phyloP scores from a whole-genome alignment of 2,888 invertebrate genomes.

The Bombylius major region DNA sequence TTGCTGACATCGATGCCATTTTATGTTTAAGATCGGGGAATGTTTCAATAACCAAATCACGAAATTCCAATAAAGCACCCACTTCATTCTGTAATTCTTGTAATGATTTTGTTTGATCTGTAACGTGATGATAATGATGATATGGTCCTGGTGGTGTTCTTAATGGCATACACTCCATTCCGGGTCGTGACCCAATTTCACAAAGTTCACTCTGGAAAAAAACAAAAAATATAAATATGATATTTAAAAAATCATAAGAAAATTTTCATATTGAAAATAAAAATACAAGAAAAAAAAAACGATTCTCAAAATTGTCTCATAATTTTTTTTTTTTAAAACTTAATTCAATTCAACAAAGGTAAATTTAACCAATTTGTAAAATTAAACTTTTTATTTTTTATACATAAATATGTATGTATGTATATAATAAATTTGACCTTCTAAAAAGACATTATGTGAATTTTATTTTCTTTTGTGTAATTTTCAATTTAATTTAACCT shows the following conservation, averaged over 20 bases:
- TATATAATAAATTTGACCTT: too few relatives aligned
- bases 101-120: slow-evolving; percentile 81
- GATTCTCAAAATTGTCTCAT: too few relatives aligned
- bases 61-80: slow-evolving; percentile 79
- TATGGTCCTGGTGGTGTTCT: slow-evolving; percentile 59
- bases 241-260: background rate
- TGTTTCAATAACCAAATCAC: slow-evolving; percentile 88
- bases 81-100: slow-evolving; percentile 91
- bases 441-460: too few relatives aligned
- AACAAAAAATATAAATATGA: background rate
- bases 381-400: too few relatives aligned
- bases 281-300: too few relatives aligned
- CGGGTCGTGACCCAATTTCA: slow-evolving; percentile 44
- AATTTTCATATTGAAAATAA: too few relatives aligned
- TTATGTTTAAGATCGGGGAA: slow-evolving; percentile 83
- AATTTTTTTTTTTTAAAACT: too few relatives aligned
- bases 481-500: too few relatives aligned
- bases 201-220: slow-evolving; percentile 18
- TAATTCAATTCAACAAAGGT: too few relatives aligned
- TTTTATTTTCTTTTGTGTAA: too few relatives aligned
- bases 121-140: slow-evolving; percentile 58
- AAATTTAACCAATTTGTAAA: too few relatives aligned
- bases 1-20: slow-evolving; percentile 56
- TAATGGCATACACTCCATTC: slow-evolving; percentile 73
- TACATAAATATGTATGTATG: too few relatives aligned